These are phyloP conservation scores for Cheilosia urbana DNA, from an alignment of 2,888 invertebrate species.

Conservation along the genomic window DNA sequence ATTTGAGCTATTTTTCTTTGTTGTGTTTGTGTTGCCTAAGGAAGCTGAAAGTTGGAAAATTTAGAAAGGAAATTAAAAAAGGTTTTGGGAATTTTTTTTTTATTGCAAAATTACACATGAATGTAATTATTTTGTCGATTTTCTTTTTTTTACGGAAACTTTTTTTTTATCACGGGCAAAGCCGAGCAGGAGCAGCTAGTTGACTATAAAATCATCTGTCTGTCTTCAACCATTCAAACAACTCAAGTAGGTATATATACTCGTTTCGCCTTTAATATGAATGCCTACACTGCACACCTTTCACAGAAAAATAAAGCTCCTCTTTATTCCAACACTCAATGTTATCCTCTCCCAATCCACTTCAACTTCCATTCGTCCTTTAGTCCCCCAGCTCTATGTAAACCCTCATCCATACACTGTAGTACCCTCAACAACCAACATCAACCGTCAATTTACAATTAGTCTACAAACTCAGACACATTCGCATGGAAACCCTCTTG, in stretches of 20 bases:
- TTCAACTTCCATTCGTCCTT: background rate
- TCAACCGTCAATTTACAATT: constrained; percentile 17
- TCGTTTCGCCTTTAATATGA: background rate
- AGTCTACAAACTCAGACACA: constrained; percentile 5
- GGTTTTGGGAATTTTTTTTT: no score
- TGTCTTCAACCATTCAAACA: background rate
- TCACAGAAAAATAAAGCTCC: background rate
- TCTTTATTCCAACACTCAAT: background rate
- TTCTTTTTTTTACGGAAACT: no score
- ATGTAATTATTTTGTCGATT: no score
- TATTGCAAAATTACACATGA: no score
- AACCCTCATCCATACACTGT: background rate
- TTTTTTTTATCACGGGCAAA: no score
- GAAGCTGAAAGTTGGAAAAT: no score
- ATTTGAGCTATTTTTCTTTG: no score
- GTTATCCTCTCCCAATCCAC: background rate
- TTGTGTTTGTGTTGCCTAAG: no score
- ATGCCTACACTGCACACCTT: background rate
- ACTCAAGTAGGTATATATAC: background rate
- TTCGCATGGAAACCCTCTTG: background rate
- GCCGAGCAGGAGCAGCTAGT: no score
- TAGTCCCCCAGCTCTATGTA: background rate
- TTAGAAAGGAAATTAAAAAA: no score
- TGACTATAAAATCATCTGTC: no score
- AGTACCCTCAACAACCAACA: background rate